phyloP scores from a whole-genome alignment of 2,113 vertebrate genomes.

The Saimiri boliviensis region DNA sequence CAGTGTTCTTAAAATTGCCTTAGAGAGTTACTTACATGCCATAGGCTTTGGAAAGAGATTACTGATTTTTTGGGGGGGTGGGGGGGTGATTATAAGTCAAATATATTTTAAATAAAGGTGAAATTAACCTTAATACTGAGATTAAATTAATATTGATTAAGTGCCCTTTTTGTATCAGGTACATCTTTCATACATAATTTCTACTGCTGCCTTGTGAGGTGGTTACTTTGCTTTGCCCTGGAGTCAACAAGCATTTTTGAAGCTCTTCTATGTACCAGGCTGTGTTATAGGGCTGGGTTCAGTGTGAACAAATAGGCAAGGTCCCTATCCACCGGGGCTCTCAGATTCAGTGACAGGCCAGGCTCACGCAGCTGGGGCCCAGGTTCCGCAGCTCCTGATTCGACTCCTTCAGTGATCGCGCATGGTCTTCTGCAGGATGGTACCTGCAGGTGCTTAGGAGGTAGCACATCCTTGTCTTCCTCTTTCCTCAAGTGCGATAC shows the following conservation, averaged over 20 bases:
- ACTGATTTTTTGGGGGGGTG: constrained; percentile 23
- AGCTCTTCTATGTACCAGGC: not conserved
- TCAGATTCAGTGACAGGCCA: no score
- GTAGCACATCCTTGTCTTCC: not conserved
- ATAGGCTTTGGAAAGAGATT: not conserved
- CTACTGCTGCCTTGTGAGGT: not conserved
- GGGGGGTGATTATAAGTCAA: not conserved
- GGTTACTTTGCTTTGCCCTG: not conserved
- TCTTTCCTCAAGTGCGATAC: not conserved
- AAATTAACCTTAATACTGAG: not conserved
- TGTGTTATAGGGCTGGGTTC: not conserved
- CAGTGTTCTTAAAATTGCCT: not conserved
- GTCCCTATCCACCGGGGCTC: not conserved
- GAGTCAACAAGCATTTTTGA: not conserved
- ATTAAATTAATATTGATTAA: not conserved
- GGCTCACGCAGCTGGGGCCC: not conserved
- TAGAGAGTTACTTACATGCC: not conserved
- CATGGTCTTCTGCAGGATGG: not conserved
- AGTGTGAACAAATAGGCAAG: not conserved
- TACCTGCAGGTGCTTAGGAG: no score
- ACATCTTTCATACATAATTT: not conserved
- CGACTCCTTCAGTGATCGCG: not conserved
- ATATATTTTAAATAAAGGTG: not conserved
- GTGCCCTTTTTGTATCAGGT: not conserved
- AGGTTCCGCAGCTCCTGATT: not conserved